Evolutionary conservation across 2,113 vertebrate genomes (phyloP).

Genomic region (Malaclemys terrapin): DNA sequence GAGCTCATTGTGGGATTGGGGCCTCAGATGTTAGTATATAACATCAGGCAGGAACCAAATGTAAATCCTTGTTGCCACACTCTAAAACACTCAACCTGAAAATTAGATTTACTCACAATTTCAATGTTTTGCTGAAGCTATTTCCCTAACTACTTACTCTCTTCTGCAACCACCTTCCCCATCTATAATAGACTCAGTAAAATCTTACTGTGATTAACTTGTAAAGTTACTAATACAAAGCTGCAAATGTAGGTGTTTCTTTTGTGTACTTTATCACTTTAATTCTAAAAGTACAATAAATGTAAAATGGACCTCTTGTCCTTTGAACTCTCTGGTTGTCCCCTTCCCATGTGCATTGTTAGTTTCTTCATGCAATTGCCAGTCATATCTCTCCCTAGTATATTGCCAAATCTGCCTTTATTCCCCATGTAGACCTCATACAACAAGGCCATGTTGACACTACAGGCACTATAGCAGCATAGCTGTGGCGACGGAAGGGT

Average conservation of each 20-base stretch:
- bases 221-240: constrained; percentile 6
- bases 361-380: constrained; percentile 16
- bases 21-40: neutral
- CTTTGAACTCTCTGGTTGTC: constrained; percentile 14
- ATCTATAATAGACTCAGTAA: neutral
- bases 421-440: neutral
- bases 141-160: neutral
- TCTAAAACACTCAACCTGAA: neutral
- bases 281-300: constrained; percentile 36
- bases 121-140: accelerated
- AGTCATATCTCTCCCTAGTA: neutral
- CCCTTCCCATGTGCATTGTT: constrained; percentile 37
- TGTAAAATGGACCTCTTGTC: constrained; percentile 13
- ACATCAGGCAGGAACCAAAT: neutral
- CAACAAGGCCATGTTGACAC: neutral
- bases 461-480: neutral
- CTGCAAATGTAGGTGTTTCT: neutral
- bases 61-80: neutral
- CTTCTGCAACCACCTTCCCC: neutral
- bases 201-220: neutral
- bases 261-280: neutral
- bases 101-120: neutral
- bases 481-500: too few relatives aligned
- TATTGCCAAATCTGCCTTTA: constrained; percentile 34
- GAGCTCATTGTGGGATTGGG: neutral